A percentile compares a stretch with the other conserved stretches of the same genome.
Conservation (phyloP, 2,888 invertebrate species). For the Neoascia interrupta region DNA sequence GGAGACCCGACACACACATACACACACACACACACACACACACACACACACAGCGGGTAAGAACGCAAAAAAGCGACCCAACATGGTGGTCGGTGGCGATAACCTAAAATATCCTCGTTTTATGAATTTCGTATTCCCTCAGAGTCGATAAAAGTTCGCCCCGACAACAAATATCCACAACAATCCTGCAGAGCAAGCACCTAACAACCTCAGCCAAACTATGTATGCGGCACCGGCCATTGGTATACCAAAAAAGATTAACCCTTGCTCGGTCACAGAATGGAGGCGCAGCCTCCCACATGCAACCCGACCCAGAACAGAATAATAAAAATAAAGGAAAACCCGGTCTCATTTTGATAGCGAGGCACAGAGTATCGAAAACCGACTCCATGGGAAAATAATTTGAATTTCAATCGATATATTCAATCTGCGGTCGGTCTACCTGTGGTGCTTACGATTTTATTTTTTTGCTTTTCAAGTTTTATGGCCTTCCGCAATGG, state of each 20-base stretch:
- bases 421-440: constrained; percentile 63
- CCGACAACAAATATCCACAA: constrained; percentile 51
- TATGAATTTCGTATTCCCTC: constrained; percentile 69
- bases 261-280: constrained; percentile 46
- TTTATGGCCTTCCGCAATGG: constrained; percentile 34
- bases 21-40: no score
- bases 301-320: no score
- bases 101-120: constrained; percentile 67
- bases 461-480: constrained; percentile 7
- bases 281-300: no score
- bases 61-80: constrained; percentile 35
- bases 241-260: constrained; percentile 52
- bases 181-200: constrained; percentile 51
- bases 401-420: constrained; percentile 68
- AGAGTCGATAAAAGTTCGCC: constrained; percentile 66
- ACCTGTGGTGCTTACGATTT: constrained; percentile 19
- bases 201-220: constrained; percentile 55
- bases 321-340: no score
- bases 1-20: no score
- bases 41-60: not conserved
- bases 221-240: constrained; percentile 46
- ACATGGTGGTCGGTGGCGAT: constrained; percentile 61
- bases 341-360: constrained; percentile 12
- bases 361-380: constrained; percentile 10
- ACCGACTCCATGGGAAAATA: constrained; percentile 49